Base-by-base conservation (phyloP, 2,113 vertebrate species). In the Tragulus kanchil region DNA sequence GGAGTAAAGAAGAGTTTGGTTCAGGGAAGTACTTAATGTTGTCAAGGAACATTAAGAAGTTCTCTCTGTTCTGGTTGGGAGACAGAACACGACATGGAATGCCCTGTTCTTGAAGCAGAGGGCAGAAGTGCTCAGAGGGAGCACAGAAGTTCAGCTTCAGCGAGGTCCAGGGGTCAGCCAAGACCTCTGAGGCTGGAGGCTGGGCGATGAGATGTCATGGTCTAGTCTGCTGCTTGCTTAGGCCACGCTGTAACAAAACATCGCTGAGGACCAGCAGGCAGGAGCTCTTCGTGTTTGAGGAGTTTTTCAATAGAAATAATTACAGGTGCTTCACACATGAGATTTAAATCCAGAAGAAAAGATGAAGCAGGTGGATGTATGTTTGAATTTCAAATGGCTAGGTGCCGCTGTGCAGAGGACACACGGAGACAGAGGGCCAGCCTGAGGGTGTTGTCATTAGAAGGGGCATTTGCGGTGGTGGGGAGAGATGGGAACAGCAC, bases 291-390 rank as follows among this genome's bases (percentile, higher is more conserved):
- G 45, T 89, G 87, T 59, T 82, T 45, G n/a, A 26, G 28, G 12
- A 45, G 2, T 36, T 82, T 96, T 90, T 88, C 64, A 82, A 10
- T n/a, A 69, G 77, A 92, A 85, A 59, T 88, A 95, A 92, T 79
- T 96, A 90, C 3, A 89, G 64, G 67, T 73, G 87, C 31, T 16
- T 54, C 56, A 69, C 28, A 31, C 1, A 1, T 45, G 11, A 48
- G n/a, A 81, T 36, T 79, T 90, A 84, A 90, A 96, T 84, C 31
- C 1, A 14, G 79, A 95, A 96, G 83, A 65, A 93, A 82, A 92
- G 77, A 84, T 88, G 64, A 85, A 56, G 26, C 48, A 3, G 59
- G 14, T 50, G 5, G 28, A 25, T 45, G 52, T 48, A 14, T 83
- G 8, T 86, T 58, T 94, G 71, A 50, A 56, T 94, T 87, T 90